These are phyloP conservation scores for Coptodon rendalli DNA, from an alignment of 2,113 vertebrate genomes.

Conservation along the genomic window DNA sequence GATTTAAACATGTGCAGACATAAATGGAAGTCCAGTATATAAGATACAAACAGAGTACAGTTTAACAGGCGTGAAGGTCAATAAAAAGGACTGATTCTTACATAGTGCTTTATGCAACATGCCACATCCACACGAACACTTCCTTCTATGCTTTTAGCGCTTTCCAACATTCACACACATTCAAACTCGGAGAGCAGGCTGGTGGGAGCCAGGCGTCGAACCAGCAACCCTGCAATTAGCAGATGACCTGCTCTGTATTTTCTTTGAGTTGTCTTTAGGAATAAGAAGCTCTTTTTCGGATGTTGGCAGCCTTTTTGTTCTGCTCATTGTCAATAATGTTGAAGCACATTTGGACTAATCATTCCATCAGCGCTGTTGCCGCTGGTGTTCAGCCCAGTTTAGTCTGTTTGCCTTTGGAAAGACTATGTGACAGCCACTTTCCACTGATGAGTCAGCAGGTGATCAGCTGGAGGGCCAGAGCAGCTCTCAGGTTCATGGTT, in stretches of 20 bases:
- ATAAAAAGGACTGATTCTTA: background rate
- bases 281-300: background rate
- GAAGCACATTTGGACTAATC: background rate
- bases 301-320: background rate
- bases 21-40: background rate
- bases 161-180: background rate
- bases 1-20: background rate
- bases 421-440: background rate
- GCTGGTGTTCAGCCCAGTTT: background rate
- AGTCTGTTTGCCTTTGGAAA: background rate
- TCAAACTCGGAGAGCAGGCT: background rate
- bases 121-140: background rate
- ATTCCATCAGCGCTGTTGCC: background rate
- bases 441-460: background rate
- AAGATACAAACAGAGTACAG: background rate
- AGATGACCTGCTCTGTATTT: background rate
- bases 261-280: background rate
- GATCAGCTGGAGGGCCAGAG: background rate
- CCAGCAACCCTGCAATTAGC: background rate
- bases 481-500: background rate
- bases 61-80: background rate
- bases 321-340: background rate
- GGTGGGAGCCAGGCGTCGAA: background rate
- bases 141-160: fast-evolving
- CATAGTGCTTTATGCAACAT: background rate